A percentile compares a stretch with the other conserved stretches of the same genome.
Evolutionary conservation across 2,888 invertebrate species (phyloP).

Genomic region (Sepiola atlantica): DNA sequence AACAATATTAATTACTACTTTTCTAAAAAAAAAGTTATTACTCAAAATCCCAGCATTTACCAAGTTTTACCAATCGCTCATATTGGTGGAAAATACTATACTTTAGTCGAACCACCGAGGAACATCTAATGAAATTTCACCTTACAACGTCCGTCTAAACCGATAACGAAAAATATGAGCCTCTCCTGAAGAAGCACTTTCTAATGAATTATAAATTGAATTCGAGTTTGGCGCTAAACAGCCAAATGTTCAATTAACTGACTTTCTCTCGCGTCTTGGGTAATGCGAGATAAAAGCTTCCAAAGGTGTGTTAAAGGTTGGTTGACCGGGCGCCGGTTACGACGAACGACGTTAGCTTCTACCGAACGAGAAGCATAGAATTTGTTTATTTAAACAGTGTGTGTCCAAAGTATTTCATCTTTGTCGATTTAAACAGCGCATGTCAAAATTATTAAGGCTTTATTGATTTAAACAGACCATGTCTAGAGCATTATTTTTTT

Average conservation of each 20-base stretch:
- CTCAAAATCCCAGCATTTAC: background rate
- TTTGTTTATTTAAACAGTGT: background rate
- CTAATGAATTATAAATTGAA: background rate
- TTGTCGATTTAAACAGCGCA: background rate
- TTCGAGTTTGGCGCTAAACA: background rate
- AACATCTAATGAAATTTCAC: background rate
- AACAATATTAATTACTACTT: background rate
- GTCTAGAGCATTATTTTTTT: no score
- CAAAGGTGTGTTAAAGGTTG: background rate
- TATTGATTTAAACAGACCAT: no score
- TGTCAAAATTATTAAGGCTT: no score
- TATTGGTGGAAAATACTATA: background rate
- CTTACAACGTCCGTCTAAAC: background rate
- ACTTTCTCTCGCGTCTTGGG: background rate
- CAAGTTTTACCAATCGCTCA: background rate
- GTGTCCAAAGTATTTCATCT: background rate
- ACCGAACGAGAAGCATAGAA: background rate
- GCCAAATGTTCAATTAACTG: background rate
- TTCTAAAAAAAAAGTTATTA: background rate
- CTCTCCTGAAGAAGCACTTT: background rate
- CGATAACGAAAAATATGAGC: background rate
- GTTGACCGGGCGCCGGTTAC: background rate
- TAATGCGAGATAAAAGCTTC: background rate
- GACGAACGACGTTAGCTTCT: background rate
- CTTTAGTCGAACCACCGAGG: background rate